A percentile compares a stretch with the other conserved stretches of the same genome.
phyloP scores from a whole-genome alignment of 1,140 invertebrate genomes.

The Drosophila pandora region DNA sequence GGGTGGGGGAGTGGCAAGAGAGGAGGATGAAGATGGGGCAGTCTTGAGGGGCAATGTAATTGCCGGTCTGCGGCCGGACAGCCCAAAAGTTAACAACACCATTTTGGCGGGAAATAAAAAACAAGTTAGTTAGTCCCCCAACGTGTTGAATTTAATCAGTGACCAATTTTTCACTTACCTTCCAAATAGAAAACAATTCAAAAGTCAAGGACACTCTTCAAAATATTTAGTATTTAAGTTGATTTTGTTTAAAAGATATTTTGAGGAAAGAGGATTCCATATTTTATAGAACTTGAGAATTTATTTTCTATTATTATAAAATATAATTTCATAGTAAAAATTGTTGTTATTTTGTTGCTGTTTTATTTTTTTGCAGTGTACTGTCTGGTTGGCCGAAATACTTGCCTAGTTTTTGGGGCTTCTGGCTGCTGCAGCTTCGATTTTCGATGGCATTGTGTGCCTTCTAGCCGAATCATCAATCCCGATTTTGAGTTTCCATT shows the following conservation, averaged over 20 bases:
- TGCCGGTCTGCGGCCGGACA: slow-evolving; percentile 57
- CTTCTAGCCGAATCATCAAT: slow-evolving; percentile 7
- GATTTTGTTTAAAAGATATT: neutral
- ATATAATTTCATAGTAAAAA: too few species aligned
- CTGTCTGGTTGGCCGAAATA: neutral
- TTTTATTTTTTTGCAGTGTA: neutral
- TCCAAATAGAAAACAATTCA: slow-evolving; percentile 5
- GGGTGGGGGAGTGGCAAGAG: neutral
- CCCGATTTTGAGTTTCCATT: neutral
- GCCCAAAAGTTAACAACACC: slow-evolving; percentile 74
- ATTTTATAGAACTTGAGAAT: too few species aligned
- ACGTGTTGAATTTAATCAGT: slow-evolving; percentile 82
- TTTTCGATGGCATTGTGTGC: slow-evolving; percentile 12
- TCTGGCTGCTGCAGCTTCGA: slow-evolving; percentile 23
- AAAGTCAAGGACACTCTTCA: neutral
- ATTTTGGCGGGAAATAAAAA: slow-evolving; percentile 77
- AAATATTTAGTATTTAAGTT: neutral
- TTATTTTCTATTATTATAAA: too few species aligned
- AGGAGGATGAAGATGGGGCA: neutral
- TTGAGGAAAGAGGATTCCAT: too few species aligned
- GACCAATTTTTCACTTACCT: slow-evolving; percentile 78
- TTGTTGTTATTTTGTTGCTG: too few species aligned
- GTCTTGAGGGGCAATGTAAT: slow-evolving; percentile 48
- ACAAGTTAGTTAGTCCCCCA: slow-evolving; percentile 82
- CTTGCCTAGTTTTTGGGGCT: slow-evolving; percentile 7